Percentiles rank a stretch among this genome's conserved stretches.
phyloP scores from a whole-genome alignment of 2,888 invertebrate genomes.

The Drosophila fulvimacula region DNA sequence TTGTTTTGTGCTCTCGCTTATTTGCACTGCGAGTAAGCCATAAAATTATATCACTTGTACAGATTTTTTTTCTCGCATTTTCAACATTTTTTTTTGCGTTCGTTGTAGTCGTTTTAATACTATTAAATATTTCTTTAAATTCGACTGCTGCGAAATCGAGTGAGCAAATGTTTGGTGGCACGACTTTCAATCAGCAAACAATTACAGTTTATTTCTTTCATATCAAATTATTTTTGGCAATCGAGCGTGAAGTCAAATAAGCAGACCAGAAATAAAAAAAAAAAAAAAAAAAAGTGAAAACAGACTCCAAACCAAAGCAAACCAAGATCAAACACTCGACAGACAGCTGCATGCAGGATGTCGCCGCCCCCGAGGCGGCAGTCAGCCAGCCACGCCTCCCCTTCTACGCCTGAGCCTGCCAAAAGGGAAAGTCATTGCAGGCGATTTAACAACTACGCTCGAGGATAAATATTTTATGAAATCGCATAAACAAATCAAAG shows the following conservation, averaged over 20 bases:
- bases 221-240: slow-evolving; percentile 81
- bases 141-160: slow-evolving; percentile 29
- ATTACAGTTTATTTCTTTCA: slow-evolving; percentile 78
- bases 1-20: slow-evolving; percentile 44
- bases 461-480: slow-evolving; percentile 82
- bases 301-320: slow-evolving; percentile 7
- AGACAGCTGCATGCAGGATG: slow-evolving; percentile 38
- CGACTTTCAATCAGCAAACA: slow-evolving; percentile 81
- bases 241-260: slow-evolving; percentile 79
- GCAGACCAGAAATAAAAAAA: slow-evolving; percentile 31
- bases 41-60: slow-evolving; percentile 65
- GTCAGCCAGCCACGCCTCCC: background rate
- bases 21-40: slow-evolving; percentile 49
- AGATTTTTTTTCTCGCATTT: slow-evolving; percentile 34
- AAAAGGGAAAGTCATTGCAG: slow-evolving; percentile 79
- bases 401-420: slow-evolving; percentile 7
- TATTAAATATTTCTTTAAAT: slow-evolving; percentile 44
- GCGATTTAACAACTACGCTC: slow-evolving; percentile 83
- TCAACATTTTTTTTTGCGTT: background rate
- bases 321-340: slow-evolving; percentile 68
- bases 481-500: slow-evolving; percentile 82
- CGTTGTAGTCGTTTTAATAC: slow-evolving; percentile 35
- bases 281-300: background rate
- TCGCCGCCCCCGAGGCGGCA: slow-evolving; percentile 34
- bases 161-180: slow-evolving; percentile 24